Percentiles rank a stretch among this genome's conserved stretches.
Evolutionary conservation across 2,888 invertebrate species (phyloP).

Genomic region (Himalopsyche tibetana): DNA sequence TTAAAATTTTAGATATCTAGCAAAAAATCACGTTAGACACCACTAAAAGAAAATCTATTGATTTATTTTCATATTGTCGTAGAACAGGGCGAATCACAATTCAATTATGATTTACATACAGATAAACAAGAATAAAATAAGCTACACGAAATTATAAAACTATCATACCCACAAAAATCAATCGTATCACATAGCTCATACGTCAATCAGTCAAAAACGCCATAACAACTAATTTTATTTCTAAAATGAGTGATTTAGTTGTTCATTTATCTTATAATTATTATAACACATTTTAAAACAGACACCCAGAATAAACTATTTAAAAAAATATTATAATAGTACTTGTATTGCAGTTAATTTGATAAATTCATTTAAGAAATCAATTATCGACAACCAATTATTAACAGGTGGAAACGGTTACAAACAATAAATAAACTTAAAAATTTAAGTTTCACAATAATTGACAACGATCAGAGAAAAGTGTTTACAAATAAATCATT

Average conservation of each 20-base stretch:
- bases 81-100: too few relatives aligned
- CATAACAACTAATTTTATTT: neutral
- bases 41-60: too few relatives aligned
- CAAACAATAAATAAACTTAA: neutral
- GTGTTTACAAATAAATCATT: neutral
- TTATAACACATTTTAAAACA: conserved; percentile 38
- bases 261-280: conserved; percentile 5
- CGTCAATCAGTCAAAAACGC: conserved; percentile 12
- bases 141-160: neutral
- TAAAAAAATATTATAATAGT: neutral
- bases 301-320: neutral
- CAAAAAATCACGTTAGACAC: too few relatives aligned
- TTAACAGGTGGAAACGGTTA: neutral
- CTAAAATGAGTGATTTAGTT: conserved; percentile 29
- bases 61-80: too few relatives aligned
- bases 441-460: neutral
- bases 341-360: neutral
- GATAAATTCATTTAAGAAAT: conserved; percentile 7
- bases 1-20: too few relatives aligned
- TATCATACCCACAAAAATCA: conserved; percentile 13
- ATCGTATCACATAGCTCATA: neutral
- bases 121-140: neutral
- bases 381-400: neutral
- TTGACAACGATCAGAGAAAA: conserved; percentile 11
- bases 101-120: too few relatives aligned